Evolutionary conservation across 2,113 vertebrate species (phyloP), one percentile per base, ranked within the genome.

Genomic region (Castor canadensis): DNA sequence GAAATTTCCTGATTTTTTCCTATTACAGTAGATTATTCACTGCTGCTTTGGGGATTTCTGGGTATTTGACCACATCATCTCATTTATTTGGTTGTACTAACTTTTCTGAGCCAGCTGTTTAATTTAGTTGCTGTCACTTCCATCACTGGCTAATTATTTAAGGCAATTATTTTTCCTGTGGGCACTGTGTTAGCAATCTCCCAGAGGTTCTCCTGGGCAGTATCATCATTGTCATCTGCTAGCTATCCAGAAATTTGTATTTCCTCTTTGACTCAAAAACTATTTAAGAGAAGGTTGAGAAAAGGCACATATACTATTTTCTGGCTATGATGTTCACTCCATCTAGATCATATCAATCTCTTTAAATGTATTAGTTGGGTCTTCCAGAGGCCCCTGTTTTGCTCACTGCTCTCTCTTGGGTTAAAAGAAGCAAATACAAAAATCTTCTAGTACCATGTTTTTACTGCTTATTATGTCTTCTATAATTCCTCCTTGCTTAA

Each of bases 401-500:
- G 19, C 56, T 38, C 30, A 20, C 54, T 87, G 73, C 80, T 47
- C 56, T 73, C 38, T 26, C 16, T 32, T 66, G 13, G n/a, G 43
- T 66, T 66, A 6, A 73, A 43, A 38, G 1, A 79, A 30, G 38
- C 67, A 86, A 81, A 72, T 80, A 47, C 43, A n/a, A 66, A 86
- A 62, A 58, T 43, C 67, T 52, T 85, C 60, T 77, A 49, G 56
- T 2, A 52, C 43, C 38, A 20, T 72, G 35, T 60, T 89, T 83
- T 47, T 76, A 58, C 6, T 83, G 67, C 13, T 49, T 56, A n/a
- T n/a, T 47, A 26, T 32, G 64, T 47, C 60, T 76, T 20, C 24
- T 30, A 9, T 89, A 58, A 83, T 94, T 89, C 60, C 80, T 77
- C 84, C 54, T 85, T 84, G 28, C 87, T 71, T 60, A 49, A 85